Conservation (phyloP, 1,140 invertebrate species). For the Ctenoplectra terminalis region DNA sequence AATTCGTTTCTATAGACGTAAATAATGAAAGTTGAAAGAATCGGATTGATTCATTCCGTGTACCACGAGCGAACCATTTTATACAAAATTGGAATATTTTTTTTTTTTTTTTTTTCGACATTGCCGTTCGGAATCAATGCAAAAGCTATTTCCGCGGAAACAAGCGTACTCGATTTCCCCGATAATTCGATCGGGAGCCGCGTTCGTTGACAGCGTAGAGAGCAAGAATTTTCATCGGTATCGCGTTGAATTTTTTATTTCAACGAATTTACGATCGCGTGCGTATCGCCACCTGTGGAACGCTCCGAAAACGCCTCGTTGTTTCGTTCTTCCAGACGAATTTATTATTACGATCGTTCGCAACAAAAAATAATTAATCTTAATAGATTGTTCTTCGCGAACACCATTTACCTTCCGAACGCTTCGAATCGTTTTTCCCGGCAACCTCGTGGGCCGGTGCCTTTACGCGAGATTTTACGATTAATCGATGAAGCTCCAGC, state of each 20-base stretch:
- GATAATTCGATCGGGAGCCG: slow-evolving; percentile 6
- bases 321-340: not conserved
- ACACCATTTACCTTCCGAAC: not conserved
- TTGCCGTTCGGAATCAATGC: not conserved
- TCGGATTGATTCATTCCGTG: not conserved
- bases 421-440: not conserved
- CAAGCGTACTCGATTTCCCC: not conserved
- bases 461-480: slow-evolving; percentile 13
- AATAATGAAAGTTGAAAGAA: not conserved
- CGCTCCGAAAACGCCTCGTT: slow-evolving; percentile 6
- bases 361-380: not conserved
- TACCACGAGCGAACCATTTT: not conserved
- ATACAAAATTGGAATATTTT: not conserved
- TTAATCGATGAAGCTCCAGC: slow-evolving; percentile 24
- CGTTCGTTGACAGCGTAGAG: not conserved
- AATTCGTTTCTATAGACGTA: not conserved
- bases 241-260: slow-evolving; percentile 38
- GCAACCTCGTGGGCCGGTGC: not conserved
- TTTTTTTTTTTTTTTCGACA: not conserved
- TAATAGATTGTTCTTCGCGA: not conserved
- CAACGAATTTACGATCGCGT: slow-evolving; percentile 27
- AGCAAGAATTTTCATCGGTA: slow-evolving; percentile 35
- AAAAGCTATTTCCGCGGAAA: not conserved
- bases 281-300: slow-evolving; percentile 46
- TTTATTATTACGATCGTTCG: not conserved